Evolutionary conservation across 1,140 invertebrate species (phyloP), one percentile per base, ranked within the genome.

Genomic region (Brachionus koreanus): DNA sequence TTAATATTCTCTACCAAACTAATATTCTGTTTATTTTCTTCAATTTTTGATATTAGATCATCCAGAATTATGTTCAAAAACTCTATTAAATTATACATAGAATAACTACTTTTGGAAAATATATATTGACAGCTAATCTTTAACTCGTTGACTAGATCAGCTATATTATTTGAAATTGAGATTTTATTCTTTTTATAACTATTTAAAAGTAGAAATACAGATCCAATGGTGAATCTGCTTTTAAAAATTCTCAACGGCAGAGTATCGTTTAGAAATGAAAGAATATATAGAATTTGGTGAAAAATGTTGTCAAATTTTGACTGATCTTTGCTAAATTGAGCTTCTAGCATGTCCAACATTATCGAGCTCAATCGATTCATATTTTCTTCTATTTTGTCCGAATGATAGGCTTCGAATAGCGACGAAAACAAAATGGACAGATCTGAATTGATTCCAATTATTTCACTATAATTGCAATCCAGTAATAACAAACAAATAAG

Each of bases 51-150:
- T 23, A 74, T 23, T 5, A 46, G 43, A 46, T 74, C 39, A 46
- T 46, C 42, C 12, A 74, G n/a, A 10, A 74, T 16, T 1, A 74
- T 74, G 39, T 74, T 69, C n/a, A 74, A 23, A 33, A 25, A 74
- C 23, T 74, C 69, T 13, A 79, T 61, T 25, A 79, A 33, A 42
- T 79, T 79, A 19, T 61, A 79, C 76, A 79, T 79, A 3, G 76
- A 49, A 33, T 79, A 79, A 25, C 76, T 79, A 35, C 61, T 79
- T 57, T 65, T 79, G 2, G 35, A 19, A 19, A 79, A 79, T 3
- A 79, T 33, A 25, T 5, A 2, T 12, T 74, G 69, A 46, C 69
- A 74, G 5, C 0, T 46, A 10, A 5, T 12, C 1, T 46, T 46
- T 25, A 74, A 19, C 23, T 46, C 7, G 13, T 74, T 46, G n/a